Percentiles rank a stretch among this genome's conserved stretches.
Evolutionary conservation across 2,113 vertebrate genomes (phyloP).

Genomic region (Pristiophorus japonicus): DNA sequence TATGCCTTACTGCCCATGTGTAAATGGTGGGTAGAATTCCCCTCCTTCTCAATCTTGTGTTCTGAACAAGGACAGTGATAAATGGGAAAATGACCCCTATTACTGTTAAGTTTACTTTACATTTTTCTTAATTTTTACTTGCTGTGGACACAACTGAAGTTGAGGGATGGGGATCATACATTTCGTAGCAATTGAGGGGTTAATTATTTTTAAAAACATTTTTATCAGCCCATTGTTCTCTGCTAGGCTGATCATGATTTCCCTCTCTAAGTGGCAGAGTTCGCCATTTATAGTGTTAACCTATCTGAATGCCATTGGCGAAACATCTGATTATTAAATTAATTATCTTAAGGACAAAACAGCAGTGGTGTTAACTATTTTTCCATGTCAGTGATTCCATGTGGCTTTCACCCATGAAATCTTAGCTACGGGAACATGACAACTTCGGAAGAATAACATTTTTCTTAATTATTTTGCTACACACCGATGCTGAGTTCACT

Average conservation of each 20-base stretch:
- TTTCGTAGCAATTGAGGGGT: neutral
- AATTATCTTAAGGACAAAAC: neutral
- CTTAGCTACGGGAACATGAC: neutral
- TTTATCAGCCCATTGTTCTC: neutral
- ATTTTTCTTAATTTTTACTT: neutral
- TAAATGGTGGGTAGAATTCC: neutral
- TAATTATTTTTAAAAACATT: neutral
- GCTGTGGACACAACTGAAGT: neutral
- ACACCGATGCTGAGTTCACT: neutral
- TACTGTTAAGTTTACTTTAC: neutral
- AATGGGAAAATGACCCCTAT: neutral
- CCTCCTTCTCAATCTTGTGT: neutral
- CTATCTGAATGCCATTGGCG: neutral
- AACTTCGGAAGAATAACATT: neutral
- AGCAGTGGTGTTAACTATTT: neutral
- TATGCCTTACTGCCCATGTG: neutral
- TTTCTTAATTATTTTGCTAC: neutral
- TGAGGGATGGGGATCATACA: neutral
- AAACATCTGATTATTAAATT: neutral
- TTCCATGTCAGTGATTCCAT: neutral
- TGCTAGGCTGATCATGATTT: neutral
- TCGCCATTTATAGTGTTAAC: neutral
- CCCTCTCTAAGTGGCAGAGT: neutral
- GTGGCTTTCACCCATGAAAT: neutral
- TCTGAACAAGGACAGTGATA: neutral